These are phyloP conservation scores for Acleris cristana DNA, from an alignment of 2,888 invertebrate genomes.

Conservation along the genomic window DNA sequence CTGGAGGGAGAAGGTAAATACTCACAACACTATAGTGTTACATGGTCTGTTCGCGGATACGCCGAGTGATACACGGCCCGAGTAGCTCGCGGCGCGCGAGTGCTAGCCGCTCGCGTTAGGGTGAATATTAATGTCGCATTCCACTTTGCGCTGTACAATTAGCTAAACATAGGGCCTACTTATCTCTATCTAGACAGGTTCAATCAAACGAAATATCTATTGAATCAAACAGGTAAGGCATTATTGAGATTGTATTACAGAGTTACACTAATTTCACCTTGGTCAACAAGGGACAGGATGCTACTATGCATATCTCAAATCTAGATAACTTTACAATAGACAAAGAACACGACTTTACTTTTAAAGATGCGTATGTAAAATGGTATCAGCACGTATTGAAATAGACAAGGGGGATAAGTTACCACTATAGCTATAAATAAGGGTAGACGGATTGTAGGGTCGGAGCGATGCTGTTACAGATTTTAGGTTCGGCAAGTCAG, in stretches of 20 bases:
- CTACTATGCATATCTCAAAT: conserved; percentile 67
- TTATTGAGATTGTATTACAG: conserved; percentile 57
- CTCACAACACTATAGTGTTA: conserved; percentile 79
- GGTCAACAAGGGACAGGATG: conserved; percentile 56
- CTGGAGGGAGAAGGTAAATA: conserved; percentile 69
- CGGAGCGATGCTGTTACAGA: conserved; percentile 50
- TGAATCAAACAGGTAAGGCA: conserved; percentile 63
- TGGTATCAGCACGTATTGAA: conserved; percentile 66
- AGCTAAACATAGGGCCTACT: conserved; percentile 74
- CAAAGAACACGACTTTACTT: conserved; percentile 59
- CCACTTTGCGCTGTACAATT: conserved; percentile 54
- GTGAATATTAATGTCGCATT: conserved; percentile 38
- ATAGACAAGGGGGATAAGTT: conserved; percentile 65
- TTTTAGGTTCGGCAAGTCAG: conserved; percentile 25
- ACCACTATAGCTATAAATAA: conserved; percentile 81
- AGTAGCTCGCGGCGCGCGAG: conserved; percentile 68
- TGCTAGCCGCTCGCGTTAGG: conserved; percentile 55
- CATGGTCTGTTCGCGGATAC: conserved; percentile 62
- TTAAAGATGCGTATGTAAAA: conserved; percentile 58
- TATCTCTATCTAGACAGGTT: conserved; percentile 62
- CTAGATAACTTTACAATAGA: conserved; percentile 65
- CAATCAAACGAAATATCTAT: conserved; percentile 57
- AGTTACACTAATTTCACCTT: conserved; percentile 53
- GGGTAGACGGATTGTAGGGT: conserved; percentile 70
- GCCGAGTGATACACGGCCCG: conserved; percentile 67